Conservation (phyloP, 1,140 invertebrate genomes). For the Drosophila gunungcola region DNA sequence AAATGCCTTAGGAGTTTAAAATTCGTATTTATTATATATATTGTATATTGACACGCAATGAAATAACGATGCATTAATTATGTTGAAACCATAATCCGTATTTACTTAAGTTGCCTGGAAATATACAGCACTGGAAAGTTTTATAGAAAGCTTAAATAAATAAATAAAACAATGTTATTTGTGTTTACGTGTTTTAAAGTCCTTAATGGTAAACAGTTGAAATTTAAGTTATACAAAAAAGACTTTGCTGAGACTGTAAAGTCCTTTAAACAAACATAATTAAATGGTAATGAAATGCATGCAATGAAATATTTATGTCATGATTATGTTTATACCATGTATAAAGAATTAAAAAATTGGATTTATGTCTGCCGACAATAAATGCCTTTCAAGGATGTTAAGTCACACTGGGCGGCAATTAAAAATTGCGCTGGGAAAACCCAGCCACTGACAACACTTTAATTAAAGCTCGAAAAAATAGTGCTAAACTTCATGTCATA, state of each 20-base stretch:
- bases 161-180: no score
- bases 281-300: neutral
- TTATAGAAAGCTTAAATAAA: no score
- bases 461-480: constrained; percentile 41
- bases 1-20: neutral
- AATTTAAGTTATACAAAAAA: no score
- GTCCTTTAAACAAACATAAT: neutral
- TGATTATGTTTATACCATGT: no score
- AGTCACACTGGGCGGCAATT: constrained; percentile 1
- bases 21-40: neutral
- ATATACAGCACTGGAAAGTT: no score
- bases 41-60: neutral
- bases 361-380: neutral
- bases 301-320: neutral
- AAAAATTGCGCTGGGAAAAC: constrained; percentile 20
- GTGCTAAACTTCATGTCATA: constrained; percentile 50
- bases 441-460: constrained; percentile 30
- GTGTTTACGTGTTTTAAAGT: no score
- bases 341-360: neutral
- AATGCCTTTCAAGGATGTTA: neutral
- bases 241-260: no score
- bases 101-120: neutral
- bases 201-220: no score
- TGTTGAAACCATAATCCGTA: neutral
- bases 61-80: neutral